phyloP scores from a whole-genome alignment of 2,888 invertebrate species.

The Eilema sororculum region DNA sequence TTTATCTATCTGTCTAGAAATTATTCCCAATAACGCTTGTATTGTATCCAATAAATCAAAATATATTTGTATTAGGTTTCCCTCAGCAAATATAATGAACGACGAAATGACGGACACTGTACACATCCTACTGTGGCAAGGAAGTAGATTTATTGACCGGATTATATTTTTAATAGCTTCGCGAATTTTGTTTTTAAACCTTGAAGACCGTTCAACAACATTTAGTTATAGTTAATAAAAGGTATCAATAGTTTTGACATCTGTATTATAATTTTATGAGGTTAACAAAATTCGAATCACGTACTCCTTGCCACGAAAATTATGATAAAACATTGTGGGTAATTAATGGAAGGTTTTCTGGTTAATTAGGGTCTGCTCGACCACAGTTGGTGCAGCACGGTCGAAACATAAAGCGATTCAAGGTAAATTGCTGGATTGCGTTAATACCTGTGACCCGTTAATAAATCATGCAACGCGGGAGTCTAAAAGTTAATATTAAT shows the following conservation, averaged over 20 bases:
- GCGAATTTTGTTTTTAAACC: background rate
- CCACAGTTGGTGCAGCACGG: constrained; percentile 2
- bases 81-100: background rate
- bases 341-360: constrained; percentile 11
- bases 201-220: background rate
- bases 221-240: background rate
- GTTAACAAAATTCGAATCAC: constrained; percentile 7
- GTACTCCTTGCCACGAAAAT: background rate
- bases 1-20: background rate
- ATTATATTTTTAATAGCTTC: background rate
- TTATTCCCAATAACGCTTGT: background rate
- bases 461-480: constrained; percentile 20
- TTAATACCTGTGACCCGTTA: constrained; percentile 22
- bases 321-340: background rate
- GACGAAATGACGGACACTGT: no score
- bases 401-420: constrained; percentile 12
- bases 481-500: constrained; percentile 18
- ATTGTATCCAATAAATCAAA: background rate
- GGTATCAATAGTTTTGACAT: background rate
- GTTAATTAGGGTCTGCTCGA: constrained; percentile 18
- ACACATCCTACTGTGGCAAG: background rate
- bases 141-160: background rate
- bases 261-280: constrained; percentile 8
- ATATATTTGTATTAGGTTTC: constrained; percentile 7
- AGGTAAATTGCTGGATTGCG: constrained; percentile 20